Conservation (phyloP, 92 coral and sea anemone genomes). For the Virgularia gustaviana region DNA sequence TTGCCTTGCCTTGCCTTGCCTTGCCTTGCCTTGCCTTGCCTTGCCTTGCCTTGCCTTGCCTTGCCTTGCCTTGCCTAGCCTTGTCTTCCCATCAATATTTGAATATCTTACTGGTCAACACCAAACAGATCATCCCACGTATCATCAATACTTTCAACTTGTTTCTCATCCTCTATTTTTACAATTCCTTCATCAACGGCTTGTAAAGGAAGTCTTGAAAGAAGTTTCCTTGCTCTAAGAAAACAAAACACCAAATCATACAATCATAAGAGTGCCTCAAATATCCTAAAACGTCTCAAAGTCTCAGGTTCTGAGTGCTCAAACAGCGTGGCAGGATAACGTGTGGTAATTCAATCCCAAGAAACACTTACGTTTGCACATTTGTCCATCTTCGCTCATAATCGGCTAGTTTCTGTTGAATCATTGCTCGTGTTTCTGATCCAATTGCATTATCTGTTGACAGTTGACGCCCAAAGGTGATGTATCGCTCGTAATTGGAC, state of each 20-base stretch:
- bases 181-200: conserved; percentile 15
- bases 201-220: neutral
- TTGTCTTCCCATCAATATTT: no score
- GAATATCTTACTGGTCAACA: neutral
- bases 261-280: no score
- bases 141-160: conserved; percentile 23
- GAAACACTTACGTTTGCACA: conserved; percentile 13
- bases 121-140: conserved; percentile 24
- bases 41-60: neutral
- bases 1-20: no score
- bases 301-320: no score
- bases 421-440: neutral
- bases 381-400: conserved; percentile 13
- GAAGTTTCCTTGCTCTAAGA: conserved; percentile 23
- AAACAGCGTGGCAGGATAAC: no score
- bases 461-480: conserved; percentile 12
- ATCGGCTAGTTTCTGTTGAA: conserved; percentile 9
- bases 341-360: no score
- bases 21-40: neutral
- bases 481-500: conserved; percentile 21
- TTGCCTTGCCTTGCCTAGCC: neutral
- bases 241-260: no score
- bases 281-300: no score
- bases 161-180: conserved; percentile 12
- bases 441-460: conserved; percentile 14